Base-by-base conservation (phyloP, 2,113 vertebrate genomes). In the Fregetta grallaria region DNA sequence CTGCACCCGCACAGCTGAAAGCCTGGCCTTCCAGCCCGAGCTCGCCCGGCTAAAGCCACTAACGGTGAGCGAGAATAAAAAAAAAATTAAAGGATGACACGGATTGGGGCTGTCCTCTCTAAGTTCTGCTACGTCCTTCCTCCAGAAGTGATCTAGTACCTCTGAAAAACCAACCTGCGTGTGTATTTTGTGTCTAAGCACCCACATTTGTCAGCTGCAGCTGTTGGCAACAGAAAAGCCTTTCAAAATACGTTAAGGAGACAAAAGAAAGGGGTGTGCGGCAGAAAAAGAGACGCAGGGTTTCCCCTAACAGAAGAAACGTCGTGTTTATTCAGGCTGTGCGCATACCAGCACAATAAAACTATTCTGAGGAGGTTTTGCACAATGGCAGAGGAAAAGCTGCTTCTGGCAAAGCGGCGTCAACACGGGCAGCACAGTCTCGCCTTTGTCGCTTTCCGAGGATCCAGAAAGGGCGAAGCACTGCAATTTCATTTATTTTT, bases 1-100 rank as follows among this genome's bases (percentile, higher is more conserved):
- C 47, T 3, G 5, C 10, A 9, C 11, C 47, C 8, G 14, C 15
- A 3, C 5, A 11, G 40, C 15, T 3, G 2, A 3, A 10, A 4
- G 6, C 25, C 32, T 5, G 32, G 40, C 34, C 25, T 27, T 30
- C 30, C n/a, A 32, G 32, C 40, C 22, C 34, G 22, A 59, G 56
- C 13, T 40, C 38, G 21, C 49, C 47, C 0, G 0, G 10, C 7
- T 32, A 10, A 44, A 72, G 6, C 8, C n/a, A 6, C 12, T 12
- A 9, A 29, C 1, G 6, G 10, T 1, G 25, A 62, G 27, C 34
- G 32, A 75, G 10, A 49, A 13, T 7, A 38, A 38, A 38, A n/a
- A 30, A 47, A 47, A 36, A 63, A n/a, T 10, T 4, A 4, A 49
- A 44, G 11, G 21, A 15, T 19, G 27, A 12, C 1, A 0, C 6